Percentiles rank a stretch among this genome's conserved stretches.
Evolutionary conservation across 2,797 vertebrate species (phyloP).

Genomic region (Gymnothorax reevesii): DNA sequence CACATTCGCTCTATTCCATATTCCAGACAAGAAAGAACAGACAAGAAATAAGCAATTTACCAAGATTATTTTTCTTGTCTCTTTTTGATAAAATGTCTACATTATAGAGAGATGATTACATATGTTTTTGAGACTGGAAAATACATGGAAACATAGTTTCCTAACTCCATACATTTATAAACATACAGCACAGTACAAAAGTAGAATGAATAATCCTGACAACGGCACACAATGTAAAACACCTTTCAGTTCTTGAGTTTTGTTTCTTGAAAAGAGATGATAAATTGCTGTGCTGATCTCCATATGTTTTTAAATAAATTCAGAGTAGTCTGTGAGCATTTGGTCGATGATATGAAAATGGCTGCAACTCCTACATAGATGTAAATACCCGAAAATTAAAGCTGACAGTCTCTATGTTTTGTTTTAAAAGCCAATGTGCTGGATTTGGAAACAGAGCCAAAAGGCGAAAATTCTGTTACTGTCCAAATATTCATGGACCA

Average conservation of each 20-base stretch:
- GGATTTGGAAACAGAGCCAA: no score
- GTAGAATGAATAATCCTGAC: neutral
- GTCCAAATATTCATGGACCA: no score
- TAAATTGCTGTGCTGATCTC: neutral
- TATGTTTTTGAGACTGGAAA: neutral
- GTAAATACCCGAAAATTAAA: no score
- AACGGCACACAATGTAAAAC: neutral
- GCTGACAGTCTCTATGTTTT: no score
- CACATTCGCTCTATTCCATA: slow-evolving; percentile 1
- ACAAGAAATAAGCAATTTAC: neutral
- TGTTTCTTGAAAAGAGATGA: neutral
- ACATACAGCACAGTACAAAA: neutral
- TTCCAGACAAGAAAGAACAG: neutral
- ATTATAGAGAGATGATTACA: neutral
- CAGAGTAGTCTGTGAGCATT: no score
- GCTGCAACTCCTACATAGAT: no score
- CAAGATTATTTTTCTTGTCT: neutral
- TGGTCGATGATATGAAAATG: no score
- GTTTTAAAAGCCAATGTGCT: no score
- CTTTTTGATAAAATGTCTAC: neutral
- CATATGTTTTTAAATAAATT: slow-evolving; percentile 8
- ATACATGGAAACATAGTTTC: neutral
- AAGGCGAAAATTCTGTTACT: no score
- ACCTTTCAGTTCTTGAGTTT: neutral
- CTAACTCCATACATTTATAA: neutral